Evolutionary conservation across 2,113 vertebrate species (phyloP).

Genomic region (Okapia johnstoni): DNA sequence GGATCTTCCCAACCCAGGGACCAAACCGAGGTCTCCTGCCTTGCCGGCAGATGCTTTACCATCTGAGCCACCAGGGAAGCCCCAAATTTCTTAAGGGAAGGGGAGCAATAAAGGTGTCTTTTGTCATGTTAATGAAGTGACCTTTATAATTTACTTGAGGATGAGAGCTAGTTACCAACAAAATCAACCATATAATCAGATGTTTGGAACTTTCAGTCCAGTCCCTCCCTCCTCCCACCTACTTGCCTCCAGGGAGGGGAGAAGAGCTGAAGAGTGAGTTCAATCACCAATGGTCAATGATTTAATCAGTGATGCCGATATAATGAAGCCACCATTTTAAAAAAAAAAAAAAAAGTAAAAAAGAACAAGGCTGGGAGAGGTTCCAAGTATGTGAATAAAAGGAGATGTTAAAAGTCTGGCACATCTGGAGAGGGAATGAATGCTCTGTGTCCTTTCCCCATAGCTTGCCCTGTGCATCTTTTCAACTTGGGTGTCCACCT

Average conservation of each 20-base stretch:
- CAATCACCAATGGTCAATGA: neutral
- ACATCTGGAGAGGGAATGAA: neutral
- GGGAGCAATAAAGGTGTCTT: neutral
- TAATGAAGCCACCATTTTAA: neutral
- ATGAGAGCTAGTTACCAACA: neutral
- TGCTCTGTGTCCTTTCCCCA: neutral
- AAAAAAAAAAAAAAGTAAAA: neutral
- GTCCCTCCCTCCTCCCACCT: no score
- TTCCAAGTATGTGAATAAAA: neutral
- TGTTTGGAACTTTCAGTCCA: neutral
- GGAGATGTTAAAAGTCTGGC: neutral
- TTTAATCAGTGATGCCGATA: neutral
- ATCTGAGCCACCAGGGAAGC: no score
- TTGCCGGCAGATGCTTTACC: no score
- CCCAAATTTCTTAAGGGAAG: neutral
- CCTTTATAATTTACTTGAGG: neutral
- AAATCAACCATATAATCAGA: neutral
- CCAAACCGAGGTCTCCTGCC: no score
- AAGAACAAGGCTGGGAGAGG: neutral
- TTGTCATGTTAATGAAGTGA: neutral
- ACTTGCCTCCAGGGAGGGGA: neutral
- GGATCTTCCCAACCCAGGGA: no score
- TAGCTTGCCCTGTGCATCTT: neutral
- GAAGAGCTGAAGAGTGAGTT: neutral
- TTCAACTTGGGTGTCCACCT: neutral